A percentile compares a stretch with the other conserved stretches of the same genome.
Conservation (phyloP, 2,888 invertebrate species). For the Spodoptera picta region DNA sequence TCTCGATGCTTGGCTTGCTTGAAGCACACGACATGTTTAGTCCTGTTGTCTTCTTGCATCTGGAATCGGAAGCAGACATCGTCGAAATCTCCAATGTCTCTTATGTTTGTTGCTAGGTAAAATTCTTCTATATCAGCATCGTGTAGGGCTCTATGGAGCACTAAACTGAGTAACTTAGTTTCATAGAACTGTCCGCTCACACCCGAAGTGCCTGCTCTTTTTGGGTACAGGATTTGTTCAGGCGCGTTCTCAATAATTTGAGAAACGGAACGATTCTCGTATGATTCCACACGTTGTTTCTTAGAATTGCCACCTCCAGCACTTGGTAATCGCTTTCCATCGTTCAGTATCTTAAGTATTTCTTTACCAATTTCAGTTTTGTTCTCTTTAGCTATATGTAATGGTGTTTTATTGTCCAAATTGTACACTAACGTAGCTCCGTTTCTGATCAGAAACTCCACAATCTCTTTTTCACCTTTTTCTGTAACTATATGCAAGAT, state of each 20-base stretch:
- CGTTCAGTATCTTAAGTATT: conserved; percentile 37
- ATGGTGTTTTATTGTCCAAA: conserved; percentile 34
- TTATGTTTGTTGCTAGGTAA: conserved; percentile 62
- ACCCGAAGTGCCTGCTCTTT: conserved; percentile 54
- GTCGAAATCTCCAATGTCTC: conserved; percentile 63
- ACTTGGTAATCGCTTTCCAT: conserved; percentile 12
- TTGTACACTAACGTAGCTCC: conserved; percentile 35
- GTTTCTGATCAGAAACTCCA: conserved; percentile 39
- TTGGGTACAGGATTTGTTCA: conserved; percentile 29
- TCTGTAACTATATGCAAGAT: conserved; percentile 49
- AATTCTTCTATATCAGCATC: conserved; percentile 56
- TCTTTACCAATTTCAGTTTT: conserved; percentile 37
- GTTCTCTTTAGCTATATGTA: conserved; percentile 42
- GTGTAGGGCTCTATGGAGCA: conserved; percentile 59
- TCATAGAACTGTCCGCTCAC: conserved; percentile 56
- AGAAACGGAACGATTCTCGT: conserved; percentile 8
- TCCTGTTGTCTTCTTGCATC: conserved; percentile 36
- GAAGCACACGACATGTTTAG: conserved; percentile 56
- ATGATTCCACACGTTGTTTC: conserved; percentile 8
- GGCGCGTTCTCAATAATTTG: conserved; percentile 1
- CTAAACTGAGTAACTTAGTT: conserved; percentile 62
- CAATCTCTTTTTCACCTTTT: conserved; percentile 48
- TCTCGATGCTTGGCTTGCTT: conserved; percentile 66
- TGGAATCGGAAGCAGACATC: conserved; percentile 63
- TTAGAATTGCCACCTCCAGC: conserved; percentile 6